phyloP scores from a whole-genome alignment of 2,888 invertebrate genomes.

The Caenorhabditis panamensis region DNA sequence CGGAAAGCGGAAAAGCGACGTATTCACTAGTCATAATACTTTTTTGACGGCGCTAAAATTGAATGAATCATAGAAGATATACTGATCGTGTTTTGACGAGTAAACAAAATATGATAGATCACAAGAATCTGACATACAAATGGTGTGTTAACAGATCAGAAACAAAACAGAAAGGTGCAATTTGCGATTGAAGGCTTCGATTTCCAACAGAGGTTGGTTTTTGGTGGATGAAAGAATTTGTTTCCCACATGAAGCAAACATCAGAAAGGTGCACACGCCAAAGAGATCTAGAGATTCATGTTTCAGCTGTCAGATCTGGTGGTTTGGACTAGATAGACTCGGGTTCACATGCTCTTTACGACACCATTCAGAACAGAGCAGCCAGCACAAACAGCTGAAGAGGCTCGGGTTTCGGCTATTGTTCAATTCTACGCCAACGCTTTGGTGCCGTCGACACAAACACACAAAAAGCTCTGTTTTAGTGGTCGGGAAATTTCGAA shows the following conservation, averaged over 20 bases:
- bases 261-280: not conserved
- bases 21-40: constrained; percentile 7
- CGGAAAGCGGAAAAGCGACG: constrained; percentile 10
- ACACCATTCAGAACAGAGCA: constrained; percentile 4
- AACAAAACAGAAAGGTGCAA: too few species aligned
- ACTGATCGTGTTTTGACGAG: too few species aligned
- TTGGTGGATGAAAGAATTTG: not conserved
- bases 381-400: constrained; percentile 28
- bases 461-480: constrained; percentile 20
- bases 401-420: constrained; percentile 37
- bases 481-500: too few species aligned
- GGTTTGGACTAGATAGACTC: too few species aligned
- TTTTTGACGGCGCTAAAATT: too few species aligned
- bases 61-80: too few species aligned
- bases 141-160: not conserved
- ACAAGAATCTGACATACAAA: not conserved
- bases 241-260: not conserved
- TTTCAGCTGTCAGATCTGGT: not conserved
- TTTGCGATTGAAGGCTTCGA: too few species aligned
- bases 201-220: not conserved
- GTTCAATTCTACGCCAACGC: constrained; percentile 16
- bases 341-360: not conserved
- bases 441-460: constrained; percentile 3
- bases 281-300: not conserved
- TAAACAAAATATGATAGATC: not conserved